phyloP scores from a whole-genome alignment of 2,888 invertebrate genomes.

The Oligia fasciuncula region DNA sequence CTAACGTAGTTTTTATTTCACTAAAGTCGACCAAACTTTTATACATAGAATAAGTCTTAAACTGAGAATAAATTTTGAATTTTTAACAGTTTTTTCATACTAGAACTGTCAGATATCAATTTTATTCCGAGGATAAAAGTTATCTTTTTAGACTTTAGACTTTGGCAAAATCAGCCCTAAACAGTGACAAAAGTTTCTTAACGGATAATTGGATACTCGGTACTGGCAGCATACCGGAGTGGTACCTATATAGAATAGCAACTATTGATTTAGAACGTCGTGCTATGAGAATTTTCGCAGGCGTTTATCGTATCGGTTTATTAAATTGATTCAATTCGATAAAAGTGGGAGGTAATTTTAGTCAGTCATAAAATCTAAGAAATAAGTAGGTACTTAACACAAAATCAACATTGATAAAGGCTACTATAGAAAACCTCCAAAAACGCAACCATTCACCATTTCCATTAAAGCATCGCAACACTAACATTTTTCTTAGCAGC shows the following conservation, averaged over 20 bases:
- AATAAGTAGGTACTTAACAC: not conserved
- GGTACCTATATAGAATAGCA: not conserved
- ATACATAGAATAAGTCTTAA: too few species aligned
- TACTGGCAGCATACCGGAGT: not conserved
- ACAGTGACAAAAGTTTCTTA: not conserved
- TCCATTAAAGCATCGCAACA: not conserved
- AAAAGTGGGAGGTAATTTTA: not conserved
- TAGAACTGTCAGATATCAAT: too few species aligned
- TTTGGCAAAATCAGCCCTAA: too few species aligned
- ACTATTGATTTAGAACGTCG: not conserved
- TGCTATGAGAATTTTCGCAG: slow-evolving; percentile 20
- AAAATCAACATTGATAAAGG: too few species aligned
- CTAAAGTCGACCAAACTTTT: too few species aligned
- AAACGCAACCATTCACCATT: not conserved
- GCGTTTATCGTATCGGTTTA: slow-evolving; percentile 1
- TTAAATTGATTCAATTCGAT: not conserved
- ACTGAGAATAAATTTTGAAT: too few species aligned
- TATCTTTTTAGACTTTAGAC: too few species aligned
- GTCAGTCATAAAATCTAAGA: not conserved
- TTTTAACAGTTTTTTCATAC: too few species aligned
- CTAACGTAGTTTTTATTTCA: not conserved
- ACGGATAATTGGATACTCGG: not conserved
- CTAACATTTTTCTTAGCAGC: not conserved
- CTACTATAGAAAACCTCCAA: not conserved
- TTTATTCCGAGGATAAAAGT: too few species aligned